Evolutionary conservation across 2,113 vertebrate species (phyloP).

Genomic region (Brachyhypopomus occidentalis): DNA sequence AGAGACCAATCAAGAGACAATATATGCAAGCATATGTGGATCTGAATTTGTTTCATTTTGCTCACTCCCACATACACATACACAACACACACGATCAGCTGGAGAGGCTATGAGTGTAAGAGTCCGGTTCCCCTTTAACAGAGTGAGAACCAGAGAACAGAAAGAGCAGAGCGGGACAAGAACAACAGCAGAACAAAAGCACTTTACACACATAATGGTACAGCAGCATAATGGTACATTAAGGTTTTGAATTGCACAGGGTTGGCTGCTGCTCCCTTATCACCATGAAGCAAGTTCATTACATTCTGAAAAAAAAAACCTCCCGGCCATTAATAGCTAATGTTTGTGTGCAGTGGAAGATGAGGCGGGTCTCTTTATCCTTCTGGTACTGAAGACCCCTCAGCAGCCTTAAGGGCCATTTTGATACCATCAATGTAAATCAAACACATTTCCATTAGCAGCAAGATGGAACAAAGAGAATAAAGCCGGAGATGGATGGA

Average conservation of each 20-base stretch:
- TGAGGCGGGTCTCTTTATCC: slow-evolving; percentile 33
- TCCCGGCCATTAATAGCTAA: slow-evolving; percentile 53
- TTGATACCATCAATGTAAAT: not conserved
- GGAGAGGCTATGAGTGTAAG: not conserved
- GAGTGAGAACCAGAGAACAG: slow-evolving; percentile 19
- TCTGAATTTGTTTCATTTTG: not conserved
- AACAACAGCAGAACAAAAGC: not conserved
- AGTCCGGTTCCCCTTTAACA: not conserved
- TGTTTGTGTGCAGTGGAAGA: slow-evolving; percentile 47
- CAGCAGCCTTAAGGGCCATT: slow-evolving; percentile 7
- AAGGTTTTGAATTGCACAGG: slow-evolving; percentile 55
- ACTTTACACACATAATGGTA: slow-evolving; percentile 28
- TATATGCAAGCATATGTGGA: not conserved
- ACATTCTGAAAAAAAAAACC: slow-evolving; percentile 47
- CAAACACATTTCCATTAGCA: not conserved
- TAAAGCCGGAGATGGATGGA: not conserved
- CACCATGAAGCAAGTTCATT: slow-evolving; percentile 58
- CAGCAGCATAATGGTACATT: slow-evolving; percentile 56
- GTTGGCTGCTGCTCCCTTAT: slow-evolving; percentile 38
- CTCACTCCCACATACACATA: not conserved
- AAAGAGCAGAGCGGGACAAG: slow-evolving; percentile 13
- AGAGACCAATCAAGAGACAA: not conserved
- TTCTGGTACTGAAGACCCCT: slow-evolving; percentile 23
- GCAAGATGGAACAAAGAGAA: not conserved
- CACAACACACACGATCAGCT: not conserved